Evolutionary conservation across 2,113 vertebrate species (phyloP).

Genomic region (Ophthalmotilapia sp.): DNA sequence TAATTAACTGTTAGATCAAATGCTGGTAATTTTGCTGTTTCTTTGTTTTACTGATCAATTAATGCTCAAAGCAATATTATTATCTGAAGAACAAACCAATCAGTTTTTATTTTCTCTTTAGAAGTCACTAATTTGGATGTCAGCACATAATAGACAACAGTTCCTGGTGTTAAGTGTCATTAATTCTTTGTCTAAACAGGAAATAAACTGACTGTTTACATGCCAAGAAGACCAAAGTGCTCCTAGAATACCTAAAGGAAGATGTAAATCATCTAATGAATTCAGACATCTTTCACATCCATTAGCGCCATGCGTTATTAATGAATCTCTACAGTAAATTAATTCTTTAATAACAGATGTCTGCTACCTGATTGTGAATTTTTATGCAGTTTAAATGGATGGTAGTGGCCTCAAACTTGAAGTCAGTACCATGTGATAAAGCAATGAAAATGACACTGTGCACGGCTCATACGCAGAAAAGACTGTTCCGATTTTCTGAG

Average conservation of each 20-base stretch:
- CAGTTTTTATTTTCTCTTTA: background rate
- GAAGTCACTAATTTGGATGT: background rate
- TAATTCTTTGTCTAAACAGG: background rate
- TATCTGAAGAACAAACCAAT: background rate
- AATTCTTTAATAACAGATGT: constrained; percentile 4
- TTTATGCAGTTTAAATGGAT: background rate
- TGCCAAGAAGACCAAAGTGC: background rate
- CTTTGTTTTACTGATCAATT: background rate
- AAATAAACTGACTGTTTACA: background rate
- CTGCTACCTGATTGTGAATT: background rate
- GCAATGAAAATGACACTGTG: background rate
- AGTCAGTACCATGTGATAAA: background rate
- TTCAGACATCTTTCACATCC: background rate
- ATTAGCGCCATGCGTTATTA: background rate
- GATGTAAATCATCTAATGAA: background rate
- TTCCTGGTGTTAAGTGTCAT: background rate
- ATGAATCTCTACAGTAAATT: background rate
- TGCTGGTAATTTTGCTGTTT: background rate
- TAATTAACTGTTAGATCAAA: background rate
- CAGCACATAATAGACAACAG: background rate
- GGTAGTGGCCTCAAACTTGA: background rate
- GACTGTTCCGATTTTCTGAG: background rate
- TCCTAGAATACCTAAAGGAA: background rate
- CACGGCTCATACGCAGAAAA: background rate
- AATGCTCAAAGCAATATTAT: background rate